A percentile compares a stretch with the other conserved stretches of the same genome.
phyloP scores from a whole-genome alignment of 2,797 vertebrate species.

The Neosalanx taihuensis region DNA sequence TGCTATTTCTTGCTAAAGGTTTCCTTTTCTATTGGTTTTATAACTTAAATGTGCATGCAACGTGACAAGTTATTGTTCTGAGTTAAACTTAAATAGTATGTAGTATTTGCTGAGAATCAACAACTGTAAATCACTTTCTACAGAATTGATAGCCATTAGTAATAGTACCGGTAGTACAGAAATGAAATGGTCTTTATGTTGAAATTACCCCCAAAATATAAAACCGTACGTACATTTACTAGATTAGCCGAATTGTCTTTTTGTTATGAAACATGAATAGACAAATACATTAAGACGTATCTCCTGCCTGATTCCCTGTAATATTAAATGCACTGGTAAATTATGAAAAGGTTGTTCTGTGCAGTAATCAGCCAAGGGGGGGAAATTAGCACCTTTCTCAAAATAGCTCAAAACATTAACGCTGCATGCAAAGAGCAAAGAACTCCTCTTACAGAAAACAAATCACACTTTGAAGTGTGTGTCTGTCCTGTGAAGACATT shows the following conservation, averaged over 20 bases:
- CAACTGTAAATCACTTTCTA: slow-evolving; percentile 44
- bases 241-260: too few relatives aligned
- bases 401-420: slow-evolving; percentile 54
- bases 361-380: slow-evolving; percentile 10
- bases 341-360: slow-evolving; percentile 15
- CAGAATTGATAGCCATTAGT: too few relatives aligned
- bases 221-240: slow-evolving; percentile 33
- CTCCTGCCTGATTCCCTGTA: too few relatives aligned
- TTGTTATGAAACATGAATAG: too few relatives aligned
- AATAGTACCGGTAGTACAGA: slow-evolving; percentile 32
- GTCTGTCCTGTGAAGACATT: slow-evolving; percentile 27
- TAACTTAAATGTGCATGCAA: too few relatives aligned
- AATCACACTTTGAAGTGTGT: slow-evolving; percentile 37
- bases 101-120: slow-evolving; percentile 32
- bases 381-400: slow-evolving; percentile 21
- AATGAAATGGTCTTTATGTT: slow-evolving; percentile 61
- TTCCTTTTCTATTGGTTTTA: too few relatives aligned
- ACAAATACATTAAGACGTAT: too few relatives aligned
- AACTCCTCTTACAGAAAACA: slow-evolving; percentile 39
- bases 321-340: neutral
- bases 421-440: slow-evolving; percentile 50
- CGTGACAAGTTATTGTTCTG: too few relatives aligned
- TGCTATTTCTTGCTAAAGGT: too few relatives aligned
- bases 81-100: slow-evolving; percentile 22
- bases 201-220: slow-evolving; percentile 62